Base-by-base conservation (phyloP, 2,797 vertebrate species). In the Myotis planiceps region DNA sequence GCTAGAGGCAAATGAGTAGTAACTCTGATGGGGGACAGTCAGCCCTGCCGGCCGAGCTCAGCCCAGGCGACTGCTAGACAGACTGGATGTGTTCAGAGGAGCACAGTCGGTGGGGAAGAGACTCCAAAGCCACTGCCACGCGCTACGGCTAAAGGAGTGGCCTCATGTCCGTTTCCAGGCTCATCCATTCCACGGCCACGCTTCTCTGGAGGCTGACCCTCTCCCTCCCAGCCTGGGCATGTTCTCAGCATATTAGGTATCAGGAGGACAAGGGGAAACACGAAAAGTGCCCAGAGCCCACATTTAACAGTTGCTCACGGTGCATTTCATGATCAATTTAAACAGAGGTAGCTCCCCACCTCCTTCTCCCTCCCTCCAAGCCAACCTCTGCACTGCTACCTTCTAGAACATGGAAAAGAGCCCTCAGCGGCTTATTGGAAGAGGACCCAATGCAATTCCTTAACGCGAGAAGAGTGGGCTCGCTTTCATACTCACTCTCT, bases 11-110 rank as follows among this genome's bases (percentile, higher is more conserved):
- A 69, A 27, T 1, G 6, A 49, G 49, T 3, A 4, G 37, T 39
- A 1, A 27, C 32, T 8, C 18, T 29, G 15, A 9, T 13, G 25
- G 19, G 45, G 42, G 19, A 49, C 42, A 18, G 14, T 9, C 32
- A 19, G 78, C 19, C n/a, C 42, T 0, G 1, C 9, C 8, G 0
- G 1, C n/a, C 0, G 3, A 76, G 51, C 47, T 1, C 1, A 89
- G 81, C 47, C 47, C 68, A 1, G 4, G 47, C 15, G 19, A 21
- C 42, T 34, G 21, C 6, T 21, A 27, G 75, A 60, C 13, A 8
- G 19, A 29, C 5, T 0, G 49, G 53, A 21, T 27, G 13, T 29
- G 58, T 9, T 58, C 29, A 18, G 34, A 34, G 23, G 18, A 72
- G 53, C 37, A 53, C 1, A 1, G 32, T 29, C 47, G 25, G 6